Evolutionary conservation across 2,888 invertebrate genomes (phyloP), one percentile per base, ranked within the genome.

Genomic region (Griposia aprilina): DNA sequence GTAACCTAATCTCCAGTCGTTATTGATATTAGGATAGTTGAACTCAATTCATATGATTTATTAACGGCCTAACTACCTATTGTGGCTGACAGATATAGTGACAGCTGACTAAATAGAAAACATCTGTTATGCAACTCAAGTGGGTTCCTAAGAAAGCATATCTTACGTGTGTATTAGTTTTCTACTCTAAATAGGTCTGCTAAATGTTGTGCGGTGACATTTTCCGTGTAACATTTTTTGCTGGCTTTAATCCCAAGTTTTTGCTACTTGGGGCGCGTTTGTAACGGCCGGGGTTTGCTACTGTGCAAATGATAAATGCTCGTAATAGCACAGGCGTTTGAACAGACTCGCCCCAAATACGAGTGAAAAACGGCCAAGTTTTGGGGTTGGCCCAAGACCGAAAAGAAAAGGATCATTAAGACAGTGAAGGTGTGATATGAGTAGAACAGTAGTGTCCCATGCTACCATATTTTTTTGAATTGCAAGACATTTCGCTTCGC

Each of bases 11-110:
- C 83, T 81, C 69, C 45, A 78, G 74, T 78, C 67, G 80, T 84
- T 84, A 87, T 83, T 81, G 78, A 82, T 80, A 80, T 80, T 68
- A 77, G 72, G 68, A 84, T 78, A 75, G 75, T 82, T 87, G 79
- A 83, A 86, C 89, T 87, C 84, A 72, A 82, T 84, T 82, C 73
- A 72, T 77, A 84, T 84, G 78, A 88, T 88, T 84, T 88, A 89
- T 89, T 80, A 81, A 82, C 71, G 65, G 70, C 30, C 77, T 74
- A 76, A 80, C 65, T 78, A 69, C 36, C 78, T 50, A 80, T 81
- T 75, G 83, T 78, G 62, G 69, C 66, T 80, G 87, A 83, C 86
- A 86, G 81, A 80, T 82, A 84, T 83, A 89, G 68, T 81, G 78
- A 87, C 88, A 82, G 83, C 83, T 89, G 80, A 74, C 30, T 83